These are phyloP conservation scores for Pseudolaguvia tuberculata DNA, from an alignment of 2,113 vertebrate species.

Conservation along the genomic window DNA sequence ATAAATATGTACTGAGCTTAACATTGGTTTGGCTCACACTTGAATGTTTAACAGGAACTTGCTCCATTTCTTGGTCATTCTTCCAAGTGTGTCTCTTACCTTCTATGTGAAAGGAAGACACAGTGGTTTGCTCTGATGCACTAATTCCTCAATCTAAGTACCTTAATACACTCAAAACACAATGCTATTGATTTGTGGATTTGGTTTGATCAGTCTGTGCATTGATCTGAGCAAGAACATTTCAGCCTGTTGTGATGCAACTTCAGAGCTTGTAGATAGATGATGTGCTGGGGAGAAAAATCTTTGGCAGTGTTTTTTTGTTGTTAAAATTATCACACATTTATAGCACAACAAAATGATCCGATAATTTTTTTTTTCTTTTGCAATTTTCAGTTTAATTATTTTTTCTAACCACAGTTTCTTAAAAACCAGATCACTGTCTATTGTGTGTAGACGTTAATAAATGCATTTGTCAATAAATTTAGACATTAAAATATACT, in stretches of 20 bases:
- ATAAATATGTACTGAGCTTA: background rate
- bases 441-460: no score
- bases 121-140: conserved; percentile 35
- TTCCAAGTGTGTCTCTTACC: conserved; percentile 15
- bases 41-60: background rate
- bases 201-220: conserved; percentile 31
- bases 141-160: conserved; percentile 48
- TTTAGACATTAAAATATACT: no score
- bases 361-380: no score
- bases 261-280: conserved; percentile 14
- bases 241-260: conserved; percentile 32
- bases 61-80: background rate
- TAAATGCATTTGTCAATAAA: no score
- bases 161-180: conserved; percentile 49
- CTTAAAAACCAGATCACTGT: no score
- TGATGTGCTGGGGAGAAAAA: background rate
- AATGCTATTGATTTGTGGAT: conserved; percentile 42
- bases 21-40: background rate
- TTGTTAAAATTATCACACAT: no score
- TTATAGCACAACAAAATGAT: no score
- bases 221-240: conserved; percentile 36
- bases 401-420: no score
- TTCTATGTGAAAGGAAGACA: conserved; percentile 38
- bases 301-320: no score
- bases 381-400: no score